These are phyloP conservation scores for Hemibagrus wyckioides DNA, from an alignment of 2,113 vertebrate genomes.

Conservation along the genomic window DNA sequence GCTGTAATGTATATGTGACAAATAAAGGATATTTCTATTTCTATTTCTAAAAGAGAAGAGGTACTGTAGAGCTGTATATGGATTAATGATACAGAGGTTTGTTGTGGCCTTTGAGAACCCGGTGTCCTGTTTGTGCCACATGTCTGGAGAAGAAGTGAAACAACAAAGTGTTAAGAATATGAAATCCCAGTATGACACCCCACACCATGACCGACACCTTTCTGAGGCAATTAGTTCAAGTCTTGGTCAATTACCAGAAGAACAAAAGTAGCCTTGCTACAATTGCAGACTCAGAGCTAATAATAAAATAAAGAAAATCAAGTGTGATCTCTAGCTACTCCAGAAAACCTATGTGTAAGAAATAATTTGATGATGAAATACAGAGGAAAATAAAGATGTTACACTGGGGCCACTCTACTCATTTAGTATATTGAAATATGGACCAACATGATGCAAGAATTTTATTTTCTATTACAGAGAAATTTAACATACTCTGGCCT, in stretches of 20 bases:
- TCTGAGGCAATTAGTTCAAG: slow-evolving; percentile 8
- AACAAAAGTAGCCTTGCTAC: neutral
- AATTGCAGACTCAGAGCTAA: neutral
- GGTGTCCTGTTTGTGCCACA: neutral
- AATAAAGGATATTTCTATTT: too few species aligned
- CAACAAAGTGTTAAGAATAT: slow-evolving; percentile 10
- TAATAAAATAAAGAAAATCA: slow-evolving; percentile 16
- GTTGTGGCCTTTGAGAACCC: neutral
- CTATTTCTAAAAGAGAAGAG: neutral
- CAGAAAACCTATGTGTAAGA: slow-evolving; percentile 14
- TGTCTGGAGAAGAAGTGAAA: slow-evolving; percentile 28
- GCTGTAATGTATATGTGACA: too few species aligned
- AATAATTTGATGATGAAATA: slow-evolving; percentile 33
- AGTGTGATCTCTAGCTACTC: neutral
- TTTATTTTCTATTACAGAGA: slow-evolving; percentile 1
- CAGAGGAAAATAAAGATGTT: slow-evolving; percentile 27
- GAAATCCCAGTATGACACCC: neutral
- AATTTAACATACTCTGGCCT: neutral
- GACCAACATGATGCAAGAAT: slow-evolving; percentile 17
- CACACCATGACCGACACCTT: slow-evolving; percentile 2
- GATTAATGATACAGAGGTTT: slow-evolving; percentile 31
- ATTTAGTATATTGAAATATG: neutral
- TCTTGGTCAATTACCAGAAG: slow-evolving; percentile 1
- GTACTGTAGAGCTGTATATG: slow-evolving; percentile 3
- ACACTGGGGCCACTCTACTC: neutral